phyloP scores from a whole-genome alignment of 2,797 vertebrate genomes.

The Passerculus sandwichensis region DNA sequence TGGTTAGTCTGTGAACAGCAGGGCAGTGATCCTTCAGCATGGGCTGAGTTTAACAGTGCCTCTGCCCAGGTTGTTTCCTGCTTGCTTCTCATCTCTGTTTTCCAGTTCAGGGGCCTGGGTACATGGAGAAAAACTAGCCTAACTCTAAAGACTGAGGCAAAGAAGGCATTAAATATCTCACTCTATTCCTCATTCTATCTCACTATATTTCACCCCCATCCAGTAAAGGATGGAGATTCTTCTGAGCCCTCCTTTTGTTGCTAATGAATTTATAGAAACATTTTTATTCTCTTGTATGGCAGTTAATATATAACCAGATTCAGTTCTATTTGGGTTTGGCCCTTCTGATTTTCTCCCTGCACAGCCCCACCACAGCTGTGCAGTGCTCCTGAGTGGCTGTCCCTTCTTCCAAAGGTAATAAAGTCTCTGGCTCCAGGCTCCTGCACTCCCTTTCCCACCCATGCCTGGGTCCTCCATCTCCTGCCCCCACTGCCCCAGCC shows the following conservation, averaged over 20 bases:
- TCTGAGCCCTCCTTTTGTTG: background rate
- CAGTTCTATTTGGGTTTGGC: background rate
- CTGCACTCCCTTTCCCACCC: rapidly evolving
- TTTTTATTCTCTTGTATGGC: background rate
- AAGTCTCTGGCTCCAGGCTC: background rate
- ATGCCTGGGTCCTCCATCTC: background rate
- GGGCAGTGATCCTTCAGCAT: background rate
- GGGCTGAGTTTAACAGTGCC: background rate
- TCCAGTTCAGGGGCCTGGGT: background rate
- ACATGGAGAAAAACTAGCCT: rapidly evolving
- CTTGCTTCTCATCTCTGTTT: background rate
- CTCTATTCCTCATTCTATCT: background rate
- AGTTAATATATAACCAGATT: background rate
- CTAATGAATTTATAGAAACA: background rate
- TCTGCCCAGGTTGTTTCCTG: background rate
- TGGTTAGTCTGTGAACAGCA: background rate
- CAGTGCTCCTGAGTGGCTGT: background rate
- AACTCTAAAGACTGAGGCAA: background rate
- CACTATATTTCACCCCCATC: background rate
- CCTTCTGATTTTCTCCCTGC: background rate
- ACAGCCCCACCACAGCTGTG: background rate
- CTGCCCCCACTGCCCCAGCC: background rate
- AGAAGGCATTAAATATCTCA: background rate
- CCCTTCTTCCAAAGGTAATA: background rate
- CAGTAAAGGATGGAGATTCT: background rate